Percentiles rank a stretch among this genome's conserved stretches.
Conservation (phyloP, 2,113 vertebrate species). For the Chionodraco myersi region DNA sequence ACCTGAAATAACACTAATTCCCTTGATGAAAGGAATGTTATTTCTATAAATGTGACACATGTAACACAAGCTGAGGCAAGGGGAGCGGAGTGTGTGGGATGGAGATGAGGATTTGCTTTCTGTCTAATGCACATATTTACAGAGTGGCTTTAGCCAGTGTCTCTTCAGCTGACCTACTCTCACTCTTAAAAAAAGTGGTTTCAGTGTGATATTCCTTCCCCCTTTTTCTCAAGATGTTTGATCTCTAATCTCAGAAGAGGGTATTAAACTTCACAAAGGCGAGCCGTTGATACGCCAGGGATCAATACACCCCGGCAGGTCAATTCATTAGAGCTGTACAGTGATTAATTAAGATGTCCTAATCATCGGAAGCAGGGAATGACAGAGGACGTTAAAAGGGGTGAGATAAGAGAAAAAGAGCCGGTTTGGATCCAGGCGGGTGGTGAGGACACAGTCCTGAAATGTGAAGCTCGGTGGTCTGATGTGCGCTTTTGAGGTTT, state of each 20-base stretch:
- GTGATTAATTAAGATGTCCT: constrained; percentile 81
- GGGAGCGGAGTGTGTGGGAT: constrained; percentile 42
- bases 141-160: constrained; percentile 58
- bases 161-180: constrained; percentile 56
- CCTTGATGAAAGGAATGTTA: constrained; percentile 76
- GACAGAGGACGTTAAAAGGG: constrained; percentile 59
- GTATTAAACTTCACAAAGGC: constrained; percentile 77
- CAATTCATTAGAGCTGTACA: constrained; percentile 77
- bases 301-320: constrained; percentile 76
- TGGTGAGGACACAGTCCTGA: constrained; percentile 42
- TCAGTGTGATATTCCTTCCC: constrained; percentile 56
- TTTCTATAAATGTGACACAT: constrained; percentile 78
- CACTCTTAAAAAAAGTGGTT: constrained; percentile 38
- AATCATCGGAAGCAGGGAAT: constrained; percentile 62
- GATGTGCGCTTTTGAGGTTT: constrained; percentile 58
- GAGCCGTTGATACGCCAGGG: constrained; percentile 66
- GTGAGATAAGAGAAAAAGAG: constrained; percentile 36
- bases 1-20: constrained; percentile 83
- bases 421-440: constrained; percentile 24
- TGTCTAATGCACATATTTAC: constrained; percentile 65
- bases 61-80: constrained; percentile 67
- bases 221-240: constrained; percentile 64
- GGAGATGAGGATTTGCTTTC: constrained; percentile 66
- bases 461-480: constrained; percentile 61
- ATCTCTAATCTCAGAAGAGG: constrained; percentile 59